Evolutionary conservation across 2,113 vertebrate species (phyloP).

Genomic region (Coptodon rendalli): DNA sequence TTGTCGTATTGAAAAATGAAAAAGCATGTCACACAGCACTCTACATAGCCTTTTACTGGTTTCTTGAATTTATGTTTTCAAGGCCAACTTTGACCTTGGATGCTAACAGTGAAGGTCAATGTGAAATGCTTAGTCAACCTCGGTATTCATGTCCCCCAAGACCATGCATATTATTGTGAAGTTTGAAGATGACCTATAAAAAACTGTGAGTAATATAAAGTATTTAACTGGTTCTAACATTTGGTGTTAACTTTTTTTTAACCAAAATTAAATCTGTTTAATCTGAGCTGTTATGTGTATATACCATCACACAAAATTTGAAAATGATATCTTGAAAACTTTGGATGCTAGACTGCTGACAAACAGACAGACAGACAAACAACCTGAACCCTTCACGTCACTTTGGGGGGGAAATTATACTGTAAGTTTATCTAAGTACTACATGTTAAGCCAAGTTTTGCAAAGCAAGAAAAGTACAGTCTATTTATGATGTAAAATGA

Average conservation of each 20-base stretch:
- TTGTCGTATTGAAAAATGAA: accelerated
- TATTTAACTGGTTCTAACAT: not conserved
- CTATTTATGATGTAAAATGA: not conserved
- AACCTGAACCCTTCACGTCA: too few relatives aligned
- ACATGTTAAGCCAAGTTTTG: not conserved
- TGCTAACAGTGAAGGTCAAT: not conserved
- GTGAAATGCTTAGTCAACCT: not conserved
- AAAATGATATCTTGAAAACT: not conserved
- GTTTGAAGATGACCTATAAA: not conserved
- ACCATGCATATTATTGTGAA: not conserved
- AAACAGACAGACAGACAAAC: not conserved
- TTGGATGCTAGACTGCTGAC: not conserved
- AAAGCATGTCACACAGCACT: accelerated
- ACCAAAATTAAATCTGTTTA: not conserved
- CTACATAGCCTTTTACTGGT: accelerated
- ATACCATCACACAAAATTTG: not conserved
- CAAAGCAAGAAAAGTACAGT: not conserved
- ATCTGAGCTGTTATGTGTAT: not conserved
- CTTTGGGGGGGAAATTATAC: not conserved
- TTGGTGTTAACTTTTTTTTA: not conserved
- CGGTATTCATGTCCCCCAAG: not conserved
- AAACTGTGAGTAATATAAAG: not conserved
- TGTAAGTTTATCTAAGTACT: not conserved
- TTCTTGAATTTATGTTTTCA: not conserved
- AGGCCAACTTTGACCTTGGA: not conserved